Percentiles rank a stretch among this genome's conserved stretches.
phyloP scores from a whole-genome alignment of 2,797 vertebrate genomes.

The Cuculus canorus region DNA sequence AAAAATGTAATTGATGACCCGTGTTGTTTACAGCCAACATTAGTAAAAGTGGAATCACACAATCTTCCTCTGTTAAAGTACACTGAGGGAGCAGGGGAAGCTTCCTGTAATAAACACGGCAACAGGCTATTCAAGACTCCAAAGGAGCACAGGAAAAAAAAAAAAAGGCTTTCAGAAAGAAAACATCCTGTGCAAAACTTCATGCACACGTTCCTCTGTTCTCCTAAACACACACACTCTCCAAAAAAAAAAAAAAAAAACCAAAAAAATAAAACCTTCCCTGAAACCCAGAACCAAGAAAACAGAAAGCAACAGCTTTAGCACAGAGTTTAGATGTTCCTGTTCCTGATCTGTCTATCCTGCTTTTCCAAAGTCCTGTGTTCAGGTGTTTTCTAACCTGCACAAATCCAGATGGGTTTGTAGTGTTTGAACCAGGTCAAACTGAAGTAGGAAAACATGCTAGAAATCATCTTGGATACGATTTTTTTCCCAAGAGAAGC shows the following conservation, averaged over 20 bases:
- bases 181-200: neutral
- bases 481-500: neutral
- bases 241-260: neutral
- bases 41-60: neutral
- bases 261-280: no score
- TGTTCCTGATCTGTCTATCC: neutral
- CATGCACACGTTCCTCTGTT: rapidly evolving
- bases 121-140: neutral
- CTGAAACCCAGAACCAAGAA: neutral
- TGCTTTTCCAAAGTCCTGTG: neutral
- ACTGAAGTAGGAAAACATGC: neutral
- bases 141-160: neutral
- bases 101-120: neutral
- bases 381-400: neutral
- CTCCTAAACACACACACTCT: neutral
- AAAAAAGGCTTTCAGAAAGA: slow-evolving; percentile 13
- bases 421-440: neutral
- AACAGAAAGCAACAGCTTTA: neutral
- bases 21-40: neutral
- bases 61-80: neutral
- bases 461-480: neutral
- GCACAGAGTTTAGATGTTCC: neutral
- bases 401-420: neutral
- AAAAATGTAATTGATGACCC: neutral
- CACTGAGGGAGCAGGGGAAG: neutral